Percentiles rank a stretch among this genome's conserved stretches.
phyloP scores from a whole-genome alignment of 2,888 invertebrate species.

The Ophion costatus region DNA sequence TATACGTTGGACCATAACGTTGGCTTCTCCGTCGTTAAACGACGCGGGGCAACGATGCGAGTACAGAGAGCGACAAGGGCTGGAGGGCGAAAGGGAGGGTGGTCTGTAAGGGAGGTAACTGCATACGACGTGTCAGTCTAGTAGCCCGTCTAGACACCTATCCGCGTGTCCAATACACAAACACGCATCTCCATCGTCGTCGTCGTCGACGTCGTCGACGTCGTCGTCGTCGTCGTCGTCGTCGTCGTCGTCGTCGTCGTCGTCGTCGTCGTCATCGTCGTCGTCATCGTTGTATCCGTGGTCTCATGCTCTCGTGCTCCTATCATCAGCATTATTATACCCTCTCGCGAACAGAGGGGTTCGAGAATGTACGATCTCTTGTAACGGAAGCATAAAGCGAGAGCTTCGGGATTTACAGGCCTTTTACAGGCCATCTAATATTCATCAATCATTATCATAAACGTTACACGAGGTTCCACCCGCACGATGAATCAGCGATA shows the following conservation, averaged over 20 bases:
- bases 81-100: conserved; percentile 11
- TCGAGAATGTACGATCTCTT: conserved; percentile 34
- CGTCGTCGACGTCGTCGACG: conserved; percentile 30
- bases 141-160: conserved; percentile 65
- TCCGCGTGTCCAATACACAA: conserved; percentile 60
- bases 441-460: conserved; percentile 48
- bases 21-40: conserved; percentile 67
- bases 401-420: conserved; percentile 45
- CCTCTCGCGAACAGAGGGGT: conserved; percentile 19
- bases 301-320: conserved; percentile 30
- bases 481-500: conserved; percentile 19
- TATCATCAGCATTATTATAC: conserved; percentile 52
- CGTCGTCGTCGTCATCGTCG: conserved; percentile 36
- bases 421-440: conserved; percentile 45
- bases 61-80: conserved; percentile 40
- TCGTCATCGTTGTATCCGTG: conserved; percentile 40
- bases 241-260: conserved; percentile 43
- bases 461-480: conserved; percentile 2
- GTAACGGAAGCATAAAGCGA: conserved; percentile 41
- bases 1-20: conserved; percentile 55
- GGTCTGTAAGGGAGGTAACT: conserved; percentile 27
- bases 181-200: conserved; percentile 49
- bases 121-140: conserved; percentile 63
- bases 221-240: conserved; percentile 36
- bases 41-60: conserved; percentile 67